Evolutionary conservation across 92 coral and sea anemone genomes (phyloP).

Genomic region (Phymanthus crucifer): DNA sequence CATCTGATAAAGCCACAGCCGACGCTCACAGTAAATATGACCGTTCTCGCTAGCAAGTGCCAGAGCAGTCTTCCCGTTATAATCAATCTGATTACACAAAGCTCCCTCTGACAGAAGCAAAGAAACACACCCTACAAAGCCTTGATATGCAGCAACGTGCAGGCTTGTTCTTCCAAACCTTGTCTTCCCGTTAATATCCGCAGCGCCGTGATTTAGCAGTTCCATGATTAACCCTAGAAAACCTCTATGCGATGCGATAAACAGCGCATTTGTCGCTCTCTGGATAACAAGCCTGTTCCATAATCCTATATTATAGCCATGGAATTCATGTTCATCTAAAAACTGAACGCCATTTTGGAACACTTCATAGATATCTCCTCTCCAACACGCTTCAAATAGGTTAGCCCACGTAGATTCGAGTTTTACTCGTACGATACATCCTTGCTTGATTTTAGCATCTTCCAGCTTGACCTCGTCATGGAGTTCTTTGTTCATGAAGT

Average conservation of each 20-base stretch:
- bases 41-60: constrained; percentile 79
- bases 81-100: constrained; percentile 63
- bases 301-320: constrained; percentile 66
- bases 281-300: constrained; percentile 93
- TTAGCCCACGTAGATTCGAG: constrained; percentile 74
- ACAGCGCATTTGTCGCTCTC: constrained; percentile 86
- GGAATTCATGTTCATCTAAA: constrained; percentile 54
- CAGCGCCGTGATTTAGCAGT: constrained; percentile 81
- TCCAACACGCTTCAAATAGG: constrained; percentile 88
- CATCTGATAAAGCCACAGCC: constrained; percentile 87
- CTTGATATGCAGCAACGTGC: constrained; percentile 93
- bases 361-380: constrained; percentile 88
- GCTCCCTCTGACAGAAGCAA: constrained; percentile 88
- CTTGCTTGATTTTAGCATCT: constrained; percentile 71
- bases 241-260: constrained; percentile 92
- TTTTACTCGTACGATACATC: constrained; percentile 81
- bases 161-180: constrained; percentile 84
- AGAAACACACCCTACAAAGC: constrained; percentile 97
- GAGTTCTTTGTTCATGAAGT: constrained; percentile 85
- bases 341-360: constrained; percentile 94
- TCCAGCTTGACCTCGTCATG: constrained; percentile 55
- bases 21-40: constrained; percentile 84
- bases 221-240: constrained; percentile 88
- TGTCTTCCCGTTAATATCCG: constrained; percentile 85
- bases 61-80: constrained; percentile 76